Conservation (phyloP, 2,888 invertebrate genomes). For the Pollenia labialis region DNA sequence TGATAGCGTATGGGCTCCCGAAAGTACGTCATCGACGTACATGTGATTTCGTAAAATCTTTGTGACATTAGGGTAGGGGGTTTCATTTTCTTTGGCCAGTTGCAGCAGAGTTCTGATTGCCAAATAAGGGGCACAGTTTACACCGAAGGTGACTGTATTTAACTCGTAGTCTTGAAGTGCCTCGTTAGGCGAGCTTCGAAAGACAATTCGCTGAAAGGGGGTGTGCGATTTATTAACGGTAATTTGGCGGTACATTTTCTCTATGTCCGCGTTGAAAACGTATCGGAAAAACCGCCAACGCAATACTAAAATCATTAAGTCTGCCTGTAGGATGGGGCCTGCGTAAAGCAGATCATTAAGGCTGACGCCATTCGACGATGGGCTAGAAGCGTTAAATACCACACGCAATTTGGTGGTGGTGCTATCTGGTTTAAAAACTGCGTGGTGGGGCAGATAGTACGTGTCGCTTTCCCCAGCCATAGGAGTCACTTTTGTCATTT, state of each 20-base stretch:
- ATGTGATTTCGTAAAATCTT: too few relatives aligned
- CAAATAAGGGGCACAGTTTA: too few relatives aligned
- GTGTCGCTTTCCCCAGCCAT: too few relatives aligned
- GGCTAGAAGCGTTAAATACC: neutral
- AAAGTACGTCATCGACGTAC: neutral
- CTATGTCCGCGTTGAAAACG: too few relatives aligned
- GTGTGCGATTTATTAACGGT: too few relatives aligned
- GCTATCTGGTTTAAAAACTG: slow-evolving; percentile 4
- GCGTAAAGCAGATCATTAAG: slow-evolving; percentile 1
- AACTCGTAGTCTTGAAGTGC: neutral
- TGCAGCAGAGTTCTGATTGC: too few relatives aligned
- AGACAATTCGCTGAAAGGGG: neutral
- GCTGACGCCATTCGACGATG: too few relatives aligned
- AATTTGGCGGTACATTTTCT: too few relatives aligned
- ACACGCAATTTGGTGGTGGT: slow-evolving; percentile 6
- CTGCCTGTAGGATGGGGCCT: slow-evolving; percentile 1
- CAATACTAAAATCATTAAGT: neutral
- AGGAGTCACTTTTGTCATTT: slow-evolving; percentile 5
- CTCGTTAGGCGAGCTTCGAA: neutral
- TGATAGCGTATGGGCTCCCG: neutral
- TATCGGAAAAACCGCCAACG: slow-evolving; percentile 3
- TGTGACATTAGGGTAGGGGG: too few relatives aligned
- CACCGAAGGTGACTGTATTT: neutral
- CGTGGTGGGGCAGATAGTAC: slow-evolving; percentile 29
- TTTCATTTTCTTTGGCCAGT: too few relatives aligned